phyloP scores from a whole-genome alignment of 2,113 vertebrate species.

The Prietella phreatophila region DNA sequence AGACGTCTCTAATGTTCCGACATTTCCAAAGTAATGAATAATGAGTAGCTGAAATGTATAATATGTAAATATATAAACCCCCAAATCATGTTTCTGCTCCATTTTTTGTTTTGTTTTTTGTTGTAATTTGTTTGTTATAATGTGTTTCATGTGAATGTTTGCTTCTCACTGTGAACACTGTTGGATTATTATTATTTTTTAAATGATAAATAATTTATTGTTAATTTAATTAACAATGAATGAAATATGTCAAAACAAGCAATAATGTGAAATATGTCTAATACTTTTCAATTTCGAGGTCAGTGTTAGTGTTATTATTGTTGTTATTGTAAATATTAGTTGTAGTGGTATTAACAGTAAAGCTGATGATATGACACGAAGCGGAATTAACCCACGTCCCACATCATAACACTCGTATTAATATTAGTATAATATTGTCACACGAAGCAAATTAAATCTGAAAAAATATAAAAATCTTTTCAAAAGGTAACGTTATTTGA shows the following conservation, averaged over 20 bases:
- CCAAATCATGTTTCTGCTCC: neutral
- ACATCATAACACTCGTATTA: neutral
- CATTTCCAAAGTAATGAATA: neutral
- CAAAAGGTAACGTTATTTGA: neutral
- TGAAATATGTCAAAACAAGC: too few species aligned
- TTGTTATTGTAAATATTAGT: neutral
- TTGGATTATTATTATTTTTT: neutral
- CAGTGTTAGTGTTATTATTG: too few species aligned
- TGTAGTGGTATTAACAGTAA: neutral
- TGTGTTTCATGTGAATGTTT: neutral
- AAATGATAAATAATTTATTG: too few species aligned
- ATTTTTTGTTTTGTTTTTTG: neutral
- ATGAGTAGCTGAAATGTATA: neutral
- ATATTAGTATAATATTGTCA: neutral
- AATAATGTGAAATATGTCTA: too few species aligned
- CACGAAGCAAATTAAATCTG: neutral
- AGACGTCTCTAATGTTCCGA: neutral
- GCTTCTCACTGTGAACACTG: neutral
- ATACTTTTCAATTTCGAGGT: too few species aligned
- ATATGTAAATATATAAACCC: neutral
- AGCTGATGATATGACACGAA: too few species aligned
- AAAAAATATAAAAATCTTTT: neutral
- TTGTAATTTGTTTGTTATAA: too few species aligned
- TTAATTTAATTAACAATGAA: too few species aligned
- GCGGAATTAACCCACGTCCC: neutral